Conservation (phyloP, 2,797 vertebrate genomes). For the Poecilia velifera region DNA sequence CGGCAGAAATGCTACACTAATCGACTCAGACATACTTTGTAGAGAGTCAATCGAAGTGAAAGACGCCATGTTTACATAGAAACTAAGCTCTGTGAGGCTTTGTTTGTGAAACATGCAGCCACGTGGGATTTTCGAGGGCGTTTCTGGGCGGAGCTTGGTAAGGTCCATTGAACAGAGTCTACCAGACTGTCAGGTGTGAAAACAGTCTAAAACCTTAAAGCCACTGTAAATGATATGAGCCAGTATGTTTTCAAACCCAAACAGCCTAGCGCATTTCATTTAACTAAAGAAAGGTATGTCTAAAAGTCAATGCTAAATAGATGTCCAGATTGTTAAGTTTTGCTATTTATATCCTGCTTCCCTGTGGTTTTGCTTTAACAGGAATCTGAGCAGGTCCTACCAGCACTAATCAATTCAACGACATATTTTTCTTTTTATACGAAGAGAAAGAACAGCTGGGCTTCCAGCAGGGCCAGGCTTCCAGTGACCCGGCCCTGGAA, state of each 20-base stretch:
- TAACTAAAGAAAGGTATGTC: neutral
- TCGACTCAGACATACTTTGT: too few species aligned
- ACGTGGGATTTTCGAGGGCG: too few species aligned
- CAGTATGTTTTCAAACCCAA: neutral
- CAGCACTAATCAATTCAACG: constrained; percentile 70
- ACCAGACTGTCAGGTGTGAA: too few species aligned
- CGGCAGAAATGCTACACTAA: too few species aligned
- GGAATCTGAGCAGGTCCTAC: constrained; percentile 54
- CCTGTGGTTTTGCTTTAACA: constrained; percentile 51
- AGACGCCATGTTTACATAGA: too few species aligned
- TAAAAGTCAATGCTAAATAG: neutral
- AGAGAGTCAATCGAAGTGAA: too few species aligned
- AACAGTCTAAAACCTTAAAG: neutral
- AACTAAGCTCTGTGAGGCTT: too few species aligned
- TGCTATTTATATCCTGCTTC: constrained; percentile 26
- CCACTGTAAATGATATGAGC: neutral
- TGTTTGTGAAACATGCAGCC: too few species aligned
- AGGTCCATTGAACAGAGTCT: too few species aligned
- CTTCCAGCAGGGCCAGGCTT: constrained; percentile 27
- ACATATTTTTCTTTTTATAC: constrained; percentile 68
- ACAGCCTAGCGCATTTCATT: neutral
- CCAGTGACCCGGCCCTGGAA: constrained; percentile 54
- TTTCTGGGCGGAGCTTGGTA: too few species aligned
- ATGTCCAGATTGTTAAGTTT: neutral
- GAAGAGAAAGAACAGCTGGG: constrained; percentile 60